Percentiles rank a stretch among this genome's conserved stretches.
phyloP scores from a whole-genome alignment of 2,797 vertebrate species.

The Peromyscus melanophrys region DNA sequence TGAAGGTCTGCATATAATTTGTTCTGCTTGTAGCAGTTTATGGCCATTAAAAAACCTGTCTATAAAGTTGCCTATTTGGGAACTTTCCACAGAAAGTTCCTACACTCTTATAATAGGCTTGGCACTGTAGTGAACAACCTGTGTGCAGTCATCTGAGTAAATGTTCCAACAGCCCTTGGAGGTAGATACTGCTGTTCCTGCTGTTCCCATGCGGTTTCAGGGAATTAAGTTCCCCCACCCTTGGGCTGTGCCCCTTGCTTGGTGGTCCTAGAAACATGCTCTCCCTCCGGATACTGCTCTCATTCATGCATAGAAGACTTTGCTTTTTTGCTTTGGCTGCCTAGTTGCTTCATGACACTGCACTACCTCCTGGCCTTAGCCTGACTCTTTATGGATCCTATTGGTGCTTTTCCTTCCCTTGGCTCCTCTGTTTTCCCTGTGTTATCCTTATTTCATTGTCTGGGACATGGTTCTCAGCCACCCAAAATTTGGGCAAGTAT shows the following conservation, averaged over 20 bases:
- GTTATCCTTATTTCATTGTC: slow-evolving; percentile 30
- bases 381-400: not conserved
- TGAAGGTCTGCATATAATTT: not conserved
- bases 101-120: not conserved
- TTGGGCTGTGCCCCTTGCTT: not conserved
- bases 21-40: not conserved
- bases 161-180: not conserved
- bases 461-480: slow-evolving; percentile 25
- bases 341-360: not conserved
- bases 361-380: not conserved
- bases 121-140: not conserved
- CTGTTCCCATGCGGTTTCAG: not conserved
- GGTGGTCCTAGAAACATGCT: not conserved
- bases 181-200: not conserved
- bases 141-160: not conserved
- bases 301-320: not conserved
- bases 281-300: not conserved
- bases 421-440: not conserved
- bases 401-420: not conserved
- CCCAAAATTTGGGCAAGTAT: slow-evolving; percentile 5
- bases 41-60: not conserved
- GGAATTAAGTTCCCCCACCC: not conserved
- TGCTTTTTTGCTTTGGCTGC: slow-evolving; percentile 9
- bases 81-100: slow-evolving; percentile 34
- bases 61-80: not conserved